phyloP scores from a whole-genome alignment of 2,113 vertebrate species.

The Nansenia antarctica region DNA sequence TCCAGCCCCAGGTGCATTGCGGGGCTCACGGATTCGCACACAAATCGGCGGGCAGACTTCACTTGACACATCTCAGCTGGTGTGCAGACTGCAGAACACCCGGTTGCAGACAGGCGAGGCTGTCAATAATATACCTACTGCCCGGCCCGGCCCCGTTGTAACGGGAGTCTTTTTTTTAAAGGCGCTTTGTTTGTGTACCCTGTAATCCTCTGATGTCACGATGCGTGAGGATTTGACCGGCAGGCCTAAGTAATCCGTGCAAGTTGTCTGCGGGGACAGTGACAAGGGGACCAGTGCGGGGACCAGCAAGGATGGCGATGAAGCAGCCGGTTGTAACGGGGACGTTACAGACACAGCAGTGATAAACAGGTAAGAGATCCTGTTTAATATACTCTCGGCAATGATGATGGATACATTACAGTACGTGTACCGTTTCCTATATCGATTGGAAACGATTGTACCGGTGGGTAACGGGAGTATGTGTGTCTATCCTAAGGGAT shows the following conservation, averaged over 20 bases:
- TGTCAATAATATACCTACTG: no score
- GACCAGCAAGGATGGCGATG: conserved; percentile 28
- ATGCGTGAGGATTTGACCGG: conserved; percentile 52
- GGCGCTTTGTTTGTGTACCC: conserved; percentile 66
- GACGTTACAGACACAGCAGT: conserved; percentile 44
- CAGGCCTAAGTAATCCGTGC: conserved; percentile 60
- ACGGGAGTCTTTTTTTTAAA: conserved; percentile 41
- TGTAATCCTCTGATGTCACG: conserved; percentile 80
- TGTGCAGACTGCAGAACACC: neutral
- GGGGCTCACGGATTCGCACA: neutral
- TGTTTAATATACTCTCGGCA: neutral
- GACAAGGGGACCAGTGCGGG: conserved; percentile 17
- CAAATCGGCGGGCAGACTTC: no score
- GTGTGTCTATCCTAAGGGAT: neutral
- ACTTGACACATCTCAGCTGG: no score
- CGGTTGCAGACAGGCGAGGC: conserved; percentile 6
- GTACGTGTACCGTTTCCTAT: neutral
- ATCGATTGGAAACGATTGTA: neutral
- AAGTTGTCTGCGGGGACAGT: conserved; percentile 46
- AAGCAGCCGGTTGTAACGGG: conserved; percentile 27
- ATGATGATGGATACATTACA: neutral
- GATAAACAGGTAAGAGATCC: conserved; percentile 63
- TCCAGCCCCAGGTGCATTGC: neutral
- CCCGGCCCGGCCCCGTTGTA: no score
- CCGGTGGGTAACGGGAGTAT: neutral